Evolutionary conservation across 2,888 invertebrate genomes (phyloP), one percentile per base, ranked within the genome.

Genomic region (Phyllotreta striolata): DNA sequence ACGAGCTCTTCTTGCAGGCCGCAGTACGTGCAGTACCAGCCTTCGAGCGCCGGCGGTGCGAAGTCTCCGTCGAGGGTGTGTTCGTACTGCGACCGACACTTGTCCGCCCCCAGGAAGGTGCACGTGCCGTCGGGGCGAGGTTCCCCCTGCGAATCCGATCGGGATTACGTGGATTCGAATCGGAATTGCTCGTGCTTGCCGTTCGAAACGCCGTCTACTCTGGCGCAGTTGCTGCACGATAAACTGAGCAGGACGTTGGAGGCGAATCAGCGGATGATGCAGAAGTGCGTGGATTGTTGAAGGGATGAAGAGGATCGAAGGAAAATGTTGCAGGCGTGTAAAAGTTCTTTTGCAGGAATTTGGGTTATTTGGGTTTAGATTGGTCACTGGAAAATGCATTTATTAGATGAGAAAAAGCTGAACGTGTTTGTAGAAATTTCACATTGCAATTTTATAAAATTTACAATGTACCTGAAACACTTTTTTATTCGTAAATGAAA

Each of bases 131-230:
- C 63, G 2, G 64, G 44, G 38, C 60, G 55, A 13, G 60, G 57
- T 12, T 69, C 68, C 1, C 59, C 64, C 0, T 67, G 69, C 49
- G 49, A 62, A 43, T 66, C 68, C 2, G 60, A 60, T 9, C 12
- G 41, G n/a, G 56, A 63, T 24, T 58, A 37, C 4, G 61, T 63
- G 1, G 63, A 65, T 10, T 65, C 59, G 34, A 70, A 60, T 37
- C 70, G 65, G 60, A 64, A 69, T 34, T 71, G 73, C 37, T 69
- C 68, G 46, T 72, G 72, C 55, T 41, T 70, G 12, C 70, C 72
- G 1, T 35, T 59, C 37, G 63, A 67, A 10, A 68, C 64, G 43
- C 55, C 60, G 8, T 69, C 55, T 12, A 56, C 66, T 64, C 66
- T 72, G 57, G 70, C 70, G 5, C 67, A 66, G 43, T 66, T 67